Evolutionary conservation across 30 jellyfish, hydroid and myxozoan genomes (phyloP), one percentile per base, ranked within the genome.

Genomic region (Rhopilema esculentum): DNA sequence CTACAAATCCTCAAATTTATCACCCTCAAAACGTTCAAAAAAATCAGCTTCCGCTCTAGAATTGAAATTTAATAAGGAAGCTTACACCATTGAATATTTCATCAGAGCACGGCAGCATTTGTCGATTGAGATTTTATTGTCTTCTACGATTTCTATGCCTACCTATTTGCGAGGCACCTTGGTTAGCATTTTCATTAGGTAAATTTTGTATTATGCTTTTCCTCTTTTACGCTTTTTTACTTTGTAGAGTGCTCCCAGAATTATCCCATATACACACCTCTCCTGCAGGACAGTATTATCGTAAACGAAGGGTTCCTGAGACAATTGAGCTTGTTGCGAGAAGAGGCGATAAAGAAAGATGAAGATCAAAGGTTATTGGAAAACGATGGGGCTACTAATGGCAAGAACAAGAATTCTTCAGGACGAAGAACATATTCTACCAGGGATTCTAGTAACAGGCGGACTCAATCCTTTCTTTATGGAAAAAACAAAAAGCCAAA

Each of bases 251-350:
- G 89, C 29, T 69, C 66, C 49, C 31, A 29, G 27, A 63, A 80
- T 53, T 80, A 62, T 25, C 89, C 89, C 32, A 1, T 19, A 24
- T 80, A 80, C 81, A 80, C 89, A n/a, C 89, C 89, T 1, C 33
- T 80, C 33, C 81, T 80, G n/a, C 30, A 66, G 27, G 80, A 80
- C 49, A 51, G 67, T 0, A 80, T 19, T 12, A 30, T 66, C 8
- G 22, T 80, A 29, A 65, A 65, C 27, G 89, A 64, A 1, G 73
- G 49, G 12, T 80, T 80, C 81, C 29, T 80, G 72, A 31, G 57
- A 17, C 71, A 66, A 9, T 72, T 80, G 51, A 80, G 64, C 23
- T 26, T 49, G 49, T 33, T 80, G 31, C 27, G 89, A 32, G 89
- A 80, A 48, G 75, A 66, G 23, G 89, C 81, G 20, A 80, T 80